Percentiles rank a stretch among this genome's conserved stretches.
phyloP scores from a whole-genome alignment of 1,140 invertebrate genomes.

The Episyrphus balteatus region DNA sequence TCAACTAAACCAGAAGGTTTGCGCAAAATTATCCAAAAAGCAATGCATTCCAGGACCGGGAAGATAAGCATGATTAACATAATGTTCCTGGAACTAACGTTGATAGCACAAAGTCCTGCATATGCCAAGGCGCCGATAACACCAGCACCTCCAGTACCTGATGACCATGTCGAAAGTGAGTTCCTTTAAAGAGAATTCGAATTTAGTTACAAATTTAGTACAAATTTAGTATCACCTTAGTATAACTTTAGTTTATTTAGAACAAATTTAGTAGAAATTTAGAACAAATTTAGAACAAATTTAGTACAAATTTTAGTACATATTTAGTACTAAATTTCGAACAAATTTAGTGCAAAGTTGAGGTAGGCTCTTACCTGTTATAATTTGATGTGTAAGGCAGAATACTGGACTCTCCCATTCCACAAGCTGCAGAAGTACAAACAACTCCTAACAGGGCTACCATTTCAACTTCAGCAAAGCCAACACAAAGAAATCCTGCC shows the following conservation, averaged over 20 bases:
- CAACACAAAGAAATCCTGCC: conserved; percentile 57
- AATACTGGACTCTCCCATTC: conserved; percentile 72
- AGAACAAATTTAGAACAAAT: too few species aligned
- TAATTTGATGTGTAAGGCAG: conserved; percentile 63
- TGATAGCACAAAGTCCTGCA: conserved; percentile 48
- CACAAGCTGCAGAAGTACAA: conserved; percentile 60
- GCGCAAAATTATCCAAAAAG: conserved; percentile 49
- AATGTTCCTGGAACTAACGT: conserved; percentile 50
- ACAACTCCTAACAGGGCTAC: conserved; percentile 61
- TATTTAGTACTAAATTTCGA: too few species aligned
- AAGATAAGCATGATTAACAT: conserved; percentile 65
- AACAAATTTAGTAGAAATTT: too few species aligned
- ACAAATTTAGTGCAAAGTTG: too few species aligned
- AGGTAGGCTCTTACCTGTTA: conserved; percentile 59
- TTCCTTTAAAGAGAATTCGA: too few species aligned
- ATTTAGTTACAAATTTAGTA: too few species aligned
- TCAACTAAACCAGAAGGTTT: conserved; percentile 23
- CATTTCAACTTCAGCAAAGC: conserved; percentile 45
- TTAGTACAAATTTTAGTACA: too few species aligned
- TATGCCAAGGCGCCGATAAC: conserved; percentile 69
- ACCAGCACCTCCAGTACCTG: conserved; percentile 75
- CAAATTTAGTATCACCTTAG: too few species aligned
- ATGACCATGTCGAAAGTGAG: conserved; percentile 74
- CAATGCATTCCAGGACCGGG: conserved; percentile 53
- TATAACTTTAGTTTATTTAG: too few species aligned